Percentiles rank a stretch among this genome's conserved stretches.
Evolutionary conservation across 1,140 invertebrate genomes (phyloP).

Genomic region (Mya arenaria): DNA sequence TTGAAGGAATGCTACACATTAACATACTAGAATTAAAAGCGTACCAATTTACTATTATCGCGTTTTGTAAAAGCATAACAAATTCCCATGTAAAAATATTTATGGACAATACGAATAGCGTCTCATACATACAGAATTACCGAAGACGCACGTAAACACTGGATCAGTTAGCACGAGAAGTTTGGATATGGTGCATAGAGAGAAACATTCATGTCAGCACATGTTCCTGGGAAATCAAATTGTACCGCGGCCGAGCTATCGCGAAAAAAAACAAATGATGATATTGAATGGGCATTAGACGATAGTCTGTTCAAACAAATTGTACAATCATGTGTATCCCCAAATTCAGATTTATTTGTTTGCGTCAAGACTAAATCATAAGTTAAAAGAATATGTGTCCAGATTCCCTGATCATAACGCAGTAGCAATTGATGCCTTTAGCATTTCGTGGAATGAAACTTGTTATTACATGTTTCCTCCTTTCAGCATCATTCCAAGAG

Average conservation of each 20-base stretch:
- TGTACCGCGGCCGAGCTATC: neutral
- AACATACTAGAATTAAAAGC: slow-evolving; percentile 6
- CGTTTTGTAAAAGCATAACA: slow-evolving; percentile 1
- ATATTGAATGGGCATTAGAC: neutral
- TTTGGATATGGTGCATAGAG: neutral
- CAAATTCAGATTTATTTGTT: neutral
- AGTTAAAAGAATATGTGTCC: too few species aligned
- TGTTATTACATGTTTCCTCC: too few species aligned
- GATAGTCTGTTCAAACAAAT: neutral
- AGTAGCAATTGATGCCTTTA: too few species aligned
- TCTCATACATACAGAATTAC: neutral
- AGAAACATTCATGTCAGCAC: neutral
- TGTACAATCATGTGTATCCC: neutral
- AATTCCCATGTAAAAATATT: neutral
- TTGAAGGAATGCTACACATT: neutral
- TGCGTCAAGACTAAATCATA: too few species aligned
- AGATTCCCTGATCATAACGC: too few species aligned
- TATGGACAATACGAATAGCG: slow-evolving; percentile 14
- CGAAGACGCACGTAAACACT: neutral
- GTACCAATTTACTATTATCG: neutral
- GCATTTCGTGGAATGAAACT: too few species aligned
- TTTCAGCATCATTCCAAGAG: too few species aligned
- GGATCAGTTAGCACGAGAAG: too few species aligned
- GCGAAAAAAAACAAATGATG: too few species aligned
- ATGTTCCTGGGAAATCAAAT: too few species aligned